Evolutionary conservation across 2,888 invertebrate genomes (phyloP).

Genomic region (Drosophila demipolita): DNA sequence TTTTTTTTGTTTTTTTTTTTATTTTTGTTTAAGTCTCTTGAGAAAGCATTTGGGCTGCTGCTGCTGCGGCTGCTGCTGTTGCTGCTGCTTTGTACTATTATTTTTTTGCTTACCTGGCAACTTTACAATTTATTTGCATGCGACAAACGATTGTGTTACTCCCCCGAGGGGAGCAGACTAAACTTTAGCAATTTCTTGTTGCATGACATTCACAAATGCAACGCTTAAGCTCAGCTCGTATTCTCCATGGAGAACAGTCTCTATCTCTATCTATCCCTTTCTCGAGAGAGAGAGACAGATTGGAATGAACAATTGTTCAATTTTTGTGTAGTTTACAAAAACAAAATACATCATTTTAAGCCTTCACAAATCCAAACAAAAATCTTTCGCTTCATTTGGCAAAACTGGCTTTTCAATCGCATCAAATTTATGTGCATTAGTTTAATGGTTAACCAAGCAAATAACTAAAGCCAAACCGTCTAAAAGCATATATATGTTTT

Average conservation of each 20-base stretch:
- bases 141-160: background rate
- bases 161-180: background rate
- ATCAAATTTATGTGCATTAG: constrained; percentile 21
- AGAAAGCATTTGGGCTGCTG: background rate
- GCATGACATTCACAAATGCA: constrained; percentile 1
- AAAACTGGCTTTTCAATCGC: constrained; percentile 9
- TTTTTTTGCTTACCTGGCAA: background rate
- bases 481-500: constrained; percentile 19
- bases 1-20: background rate
- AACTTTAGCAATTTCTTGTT: background rate
- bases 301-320: background rate
- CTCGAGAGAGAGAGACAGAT: background rate
- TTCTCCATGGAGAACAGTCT: background rate
- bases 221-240: background rate
- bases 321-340: background rate
- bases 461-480: constrained; percentile 24
- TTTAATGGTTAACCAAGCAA: constrained; percentile 29
- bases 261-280: background rate
- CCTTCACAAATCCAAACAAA: background rate
- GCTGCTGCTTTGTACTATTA: background rate
- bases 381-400: background rate
- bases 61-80: background rate
- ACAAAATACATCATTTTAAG: background rate
- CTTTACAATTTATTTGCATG: background rate
- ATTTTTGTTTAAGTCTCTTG: background rate